Conservation (phyloP, 2,113 vertebrate species). For the Phrynocephalus versicolor region DNA sequence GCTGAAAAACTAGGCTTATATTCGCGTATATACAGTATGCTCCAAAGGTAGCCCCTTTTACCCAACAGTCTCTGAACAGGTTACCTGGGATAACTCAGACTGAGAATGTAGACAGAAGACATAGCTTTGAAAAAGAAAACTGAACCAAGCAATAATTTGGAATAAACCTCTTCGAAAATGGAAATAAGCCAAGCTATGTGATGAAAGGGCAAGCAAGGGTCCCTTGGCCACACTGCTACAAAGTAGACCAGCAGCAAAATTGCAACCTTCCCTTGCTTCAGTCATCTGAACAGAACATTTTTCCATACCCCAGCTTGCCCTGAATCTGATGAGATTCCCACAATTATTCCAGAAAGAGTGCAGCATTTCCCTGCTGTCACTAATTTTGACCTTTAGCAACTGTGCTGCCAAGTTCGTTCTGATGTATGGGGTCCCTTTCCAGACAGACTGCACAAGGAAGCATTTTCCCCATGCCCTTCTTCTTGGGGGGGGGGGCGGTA, state of each 20-base stretch:
- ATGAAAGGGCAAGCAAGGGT: neutral
- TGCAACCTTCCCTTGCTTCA: no score
- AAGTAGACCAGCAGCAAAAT: neutral
- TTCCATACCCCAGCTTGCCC: neutral
- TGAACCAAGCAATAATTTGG: neutral
- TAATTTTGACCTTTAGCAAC: neutral
- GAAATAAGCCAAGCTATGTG: neutral
- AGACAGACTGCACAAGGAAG: no score
- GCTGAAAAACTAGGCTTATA: no score
- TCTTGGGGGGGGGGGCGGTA: no score
- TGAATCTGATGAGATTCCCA: neutral
- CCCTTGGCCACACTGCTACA: neutral
- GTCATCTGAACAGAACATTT: neutral
- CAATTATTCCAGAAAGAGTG: neutral
- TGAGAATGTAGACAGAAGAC: no score
- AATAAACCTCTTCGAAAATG: no score
- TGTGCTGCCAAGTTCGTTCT: no score
- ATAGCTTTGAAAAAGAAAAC: neutral
- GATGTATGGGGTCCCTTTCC: no score
- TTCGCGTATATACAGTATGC: no score
- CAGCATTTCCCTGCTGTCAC: neutral
- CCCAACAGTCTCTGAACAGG: neutral
- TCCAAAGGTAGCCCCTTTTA: neutral
- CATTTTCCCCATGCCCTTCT: no score
- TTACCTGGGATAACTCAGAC: neutral